Evolutionary conservation across 2,113 vertebrate species (phyloP).

Genomic region (Pantherophis guttatus): DNA sequence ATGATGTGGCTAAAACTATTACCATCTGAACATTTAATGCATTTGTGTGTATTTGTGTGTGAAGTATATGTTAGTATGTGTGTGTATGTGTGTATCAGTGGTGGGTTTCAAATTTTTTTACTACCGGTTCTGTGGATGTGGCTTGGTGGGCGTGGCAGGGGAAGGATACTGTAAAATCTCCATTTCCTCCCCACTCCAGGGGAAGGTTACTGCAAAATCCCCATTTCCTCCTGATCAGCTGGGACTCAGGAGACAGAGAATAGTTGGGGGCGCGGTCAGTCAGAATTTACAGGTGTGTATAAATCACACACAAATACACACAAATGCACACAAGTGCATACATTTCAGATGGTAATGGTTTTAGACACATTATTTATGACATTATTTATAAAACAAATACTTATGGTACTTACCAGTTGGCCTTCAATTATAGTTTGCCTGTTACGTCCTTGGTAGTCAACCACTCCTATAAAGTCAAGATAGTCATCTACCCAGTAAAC

Average conservation of each 20-base stretch:
- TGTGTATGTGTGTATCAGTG: too few relatives aligned
- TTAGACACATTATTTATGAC: neutral
- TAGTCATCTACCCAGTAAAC: conserved; percentile 97
- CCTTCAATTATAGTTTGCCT: conserved; percentile 85
- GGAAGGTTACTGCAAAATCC: too few relatives aligned
- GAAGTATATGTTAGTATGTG: neutral
- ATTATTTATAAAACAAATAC: neutral
- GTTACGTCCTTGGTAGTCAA: conserved; percentile 90
- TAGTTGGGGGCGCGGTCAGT: too few relatives aligned
- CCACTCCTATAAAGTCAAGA: conserved; percentile 91
- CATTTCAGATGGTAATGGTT: rapidly evolving
- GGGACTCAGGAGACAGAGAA: too few relatives aligned
- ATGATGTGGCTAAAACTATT: neutral
- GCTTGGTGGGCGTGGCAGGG: too few relatives aligned
- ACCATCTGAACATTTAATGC: rapidly evolving
- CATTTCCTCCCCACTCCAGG: too few relatives aligned
- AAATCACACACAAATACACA: neutral
- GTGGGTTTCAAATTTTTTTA: too few relatives aligned
- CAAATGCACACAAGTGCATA: neutral
- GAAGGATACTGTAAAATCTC: too few relatives aligned
- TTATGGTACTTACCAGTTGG: conserved; percentile 79
- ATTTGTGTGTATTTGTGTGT: neutral
- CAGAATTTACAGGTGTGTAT: neutral
- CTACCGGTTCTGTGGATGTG: too few relatives aligned
- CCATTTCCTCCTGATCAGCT: too few relatives aligned